Percentiles rank a stretch among this genome's conserved stretches.
phyloP scores from a whole-genome alignment of 2,113 vertebrate species.

The Centropristis striata region DNA sequence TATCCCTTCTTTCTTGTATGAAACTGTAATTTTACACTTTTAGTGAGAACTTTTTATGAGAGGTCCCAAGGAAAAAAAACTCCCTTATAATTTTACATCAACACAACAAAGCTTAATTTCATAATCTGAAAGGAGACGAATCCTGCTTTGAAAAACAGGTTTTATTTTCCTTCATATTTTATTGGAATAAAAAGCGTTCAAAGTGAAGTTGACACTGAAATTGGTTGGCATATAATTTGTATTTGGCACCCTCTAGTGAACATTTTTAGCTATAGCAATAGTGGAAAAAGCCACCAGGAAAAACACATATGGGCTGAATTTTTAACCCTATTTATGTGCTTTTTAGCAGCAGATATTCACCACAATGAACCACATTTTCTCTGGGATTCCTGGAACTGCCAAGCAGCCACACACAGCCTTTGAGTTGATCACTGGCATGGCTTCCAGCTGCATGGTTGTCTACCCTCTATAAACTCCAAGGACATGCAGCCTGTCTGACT shows the following conservation, averaged over 20 bases:
- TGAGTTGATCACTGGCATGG: not conserved
- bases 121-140: too few species aligned
- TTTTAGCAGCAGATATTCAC: not conserved
- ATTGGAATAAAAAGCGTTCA: too few species aligned
- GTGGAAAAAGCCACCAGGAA: not conserved
- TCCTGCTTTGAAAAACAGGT: not conserved
- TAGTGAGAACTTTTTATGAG: too few species aligned
- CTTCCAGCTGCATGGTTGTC: not conserved
- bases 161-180: not conserved
- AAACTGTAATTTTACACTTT: not conserved
- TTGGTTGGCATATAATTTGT: not conserved
- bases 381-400: not conserved
- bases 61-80: too few species aligned
- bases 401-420: not conserved
- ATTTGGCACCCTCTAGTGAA: conserved; percentile 54
- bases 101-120: too few species aligned
- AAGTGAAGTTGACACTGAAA: too few species aligned
- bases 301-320: not conserved
- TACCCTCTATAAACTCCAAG: not conserved
- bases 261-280: not conserved
- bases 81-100: too few species aligned
- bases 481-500: not conserved
- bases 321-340: not conserved
- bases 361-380: not conserved
- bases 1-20: not conserved